phyloP scores from a whole-genome alignment of 2,113 vertebrate genomes.

The Pteronura brasiliensis region DNA sequence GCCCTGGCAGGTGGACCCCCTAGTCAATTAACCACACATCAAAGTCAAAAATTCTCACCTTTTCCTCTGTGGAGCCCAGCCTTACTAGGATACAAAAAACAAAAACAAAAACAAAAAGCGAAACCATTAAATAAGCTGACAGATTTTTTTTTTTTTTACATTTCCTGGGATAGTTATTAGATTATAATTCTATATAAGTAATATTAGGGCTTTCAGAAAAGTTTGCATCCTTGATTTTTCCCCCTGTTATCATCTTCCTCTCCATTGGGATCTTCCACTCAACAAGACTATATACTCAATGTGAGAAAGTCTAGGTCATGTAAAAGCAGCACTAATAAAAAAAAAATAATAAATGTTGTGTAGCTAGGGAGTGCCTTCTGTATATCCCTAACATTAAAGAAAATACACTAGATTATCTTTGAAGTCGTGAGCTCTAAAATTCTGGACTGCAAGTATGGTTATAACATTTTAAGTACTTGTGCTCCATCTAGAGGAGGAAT shows the following conservation, averaged over 20 bases:
- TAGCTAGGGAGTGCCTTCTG: background rate
- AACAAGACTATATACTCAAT: background rate
- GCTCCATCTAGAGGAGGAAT: slow-evolving; percentile 58
- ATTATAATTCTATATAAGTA: background rate
- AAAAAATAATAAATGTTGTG: background rate
- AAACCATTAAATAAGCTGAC: background rate
- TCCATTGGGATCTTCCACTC: background rate
- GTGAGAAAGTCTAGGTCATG: background rate
- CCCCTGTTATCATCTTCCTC: background rate
- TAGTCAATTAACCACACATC: background rate
- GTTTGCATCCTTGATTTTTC: background rate
- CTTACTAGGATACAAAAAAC: background rate
- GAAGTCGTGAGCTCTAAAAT: background rate
- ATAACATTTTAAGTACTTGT: background rate
- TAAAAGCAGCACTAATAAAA: background rate
- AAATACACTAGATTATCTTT: background rate
- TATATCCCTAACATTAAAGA: background rate
- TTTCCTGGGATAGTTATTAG: background rate
- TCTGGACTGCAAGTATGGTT: background rate
- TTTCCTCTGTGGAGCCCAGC: background rate
- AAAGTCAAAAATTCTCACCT: background rate
- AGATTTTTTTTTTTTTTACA: background rate
- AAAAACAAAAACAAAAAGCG: background rate
- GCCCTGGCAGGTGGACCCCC: background rate
- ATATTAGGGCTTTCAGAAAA: background rate